Conservation (phyloP, 2,113 vertebrate species). For the Crotalus viridis region DNA sequence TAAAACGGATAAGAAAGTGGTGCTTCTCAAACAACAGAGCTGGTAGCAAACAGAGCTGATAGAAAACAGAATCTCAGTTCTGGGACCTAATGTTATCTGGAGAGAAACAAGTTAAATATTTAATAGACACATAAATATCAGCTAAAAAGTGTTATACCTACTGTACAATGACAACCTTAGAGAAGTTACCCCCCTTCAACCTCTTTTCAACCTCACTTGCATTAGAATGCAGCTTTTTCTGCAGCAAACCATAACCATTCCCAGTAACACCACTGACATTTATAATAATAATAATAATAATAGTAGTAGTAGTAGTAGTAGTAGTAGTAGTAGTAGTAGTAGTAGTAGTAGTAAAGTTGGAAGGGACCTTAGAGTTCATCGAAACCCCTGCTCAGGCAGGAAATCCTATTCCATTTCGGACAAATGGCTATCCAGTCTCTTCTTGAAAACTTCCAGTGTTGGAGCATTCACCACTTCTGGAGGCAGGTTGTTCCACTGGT, state of each 20-base stretch:
- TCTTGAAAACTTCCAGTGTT: no score
- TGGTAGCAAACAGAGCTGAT: not conserved
- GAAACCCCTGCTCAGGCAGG: no score
- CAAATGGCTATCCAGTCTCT: no score
- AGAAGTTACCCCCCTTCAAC: not conserved
- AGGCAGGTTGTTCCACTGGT: no score
- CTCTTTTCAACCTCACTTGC: not conserved
- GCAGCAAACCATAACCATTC: not conserved
- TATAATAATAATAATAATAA: no score
- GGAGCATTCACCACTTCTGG: no score
- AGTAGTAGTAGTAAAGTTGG: no score
- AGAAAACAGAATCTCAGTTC: not conserved
- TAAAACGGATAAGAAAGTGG: not conserved
- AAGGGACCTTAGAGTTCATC: no score
- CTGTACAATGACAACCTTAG: not conserved
- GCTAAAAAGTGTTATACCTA: not conserved
- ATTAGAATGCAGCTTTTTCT: not conserved
- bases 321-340: no score
- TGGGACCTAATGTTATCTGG: not conserved
- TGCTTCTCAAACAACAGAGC: not conserved
- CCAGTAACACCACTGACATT: not conserved
- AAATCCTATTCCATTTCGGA: no score
- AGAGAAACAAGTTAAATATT: not conserved
- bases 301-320: no score
- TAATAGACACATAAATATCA: not conserved